Base-by-base conservation (phyloP, 2,888 invertebrate species). In the Capitulum mitella region DNA sequence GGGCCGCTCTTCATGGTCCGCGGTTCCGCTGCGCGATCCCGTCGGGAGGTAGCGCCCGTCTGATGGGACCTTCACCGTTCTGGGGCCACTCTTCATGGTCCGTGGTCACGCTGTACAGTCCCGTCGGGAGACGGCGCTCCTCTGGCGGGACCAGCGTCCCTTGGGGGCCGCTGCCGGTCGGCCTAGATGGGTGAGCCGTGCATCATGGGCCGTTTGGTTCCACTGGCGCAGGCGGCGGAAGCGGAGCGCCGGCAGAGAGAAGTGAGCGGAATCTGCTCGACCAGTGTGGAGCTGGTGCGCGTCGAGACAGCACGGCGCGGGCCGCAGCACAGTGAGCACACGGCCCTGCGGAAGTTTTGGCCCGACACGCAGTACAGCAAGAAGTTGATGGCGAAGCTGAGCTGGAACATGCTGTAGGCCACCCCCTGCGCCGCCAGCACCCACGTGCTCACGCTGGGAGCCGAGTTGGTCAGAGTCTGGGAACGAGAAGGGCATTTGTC, bases 331-430 rank as follows among this genome's bases (percentile, higher is more conserved):
- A 86, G 83, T 77, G 86, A 84, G 0, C 84, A 79, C 19, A 90
- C 86, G 0, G 89, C 90, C 58, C 88, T 89, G 79, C 93, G 87
- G 86, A 93, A 94, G 87, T 93, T 93, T 84, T 92, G 91, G 0
- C 93, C 93, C 83, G 91, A 91, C 77, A 92, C 89, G 86, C 93
- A 94, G 86, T 94, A 94, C 74, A 94, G 88, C 3, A 91, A 88
- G 84, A 94, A 93, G 86, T 93, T 93, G 79, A 94, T 92, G 64
- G 92, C 92, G 84, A 93, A 94, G 86, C 93, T 94, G 10, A 92
- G 91, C 84, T 93, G 89, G 86, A 93, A 94, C 76, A 93, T 87
- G 82, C 91, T 86, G 81, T 90, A 88, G 79, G 90, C 89, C 81
- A 91, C 86, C 82, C 91, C 90, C 84, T 93, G 92, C 51, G 90